Percentiles rank a stretch among this genome's conserved stretches.
These are phyloP conservation scores for Pygocentrus nattereri DNA, from an alignment of 2,797 vertebrate genomes.

Conservation along the genomic window DNA sequence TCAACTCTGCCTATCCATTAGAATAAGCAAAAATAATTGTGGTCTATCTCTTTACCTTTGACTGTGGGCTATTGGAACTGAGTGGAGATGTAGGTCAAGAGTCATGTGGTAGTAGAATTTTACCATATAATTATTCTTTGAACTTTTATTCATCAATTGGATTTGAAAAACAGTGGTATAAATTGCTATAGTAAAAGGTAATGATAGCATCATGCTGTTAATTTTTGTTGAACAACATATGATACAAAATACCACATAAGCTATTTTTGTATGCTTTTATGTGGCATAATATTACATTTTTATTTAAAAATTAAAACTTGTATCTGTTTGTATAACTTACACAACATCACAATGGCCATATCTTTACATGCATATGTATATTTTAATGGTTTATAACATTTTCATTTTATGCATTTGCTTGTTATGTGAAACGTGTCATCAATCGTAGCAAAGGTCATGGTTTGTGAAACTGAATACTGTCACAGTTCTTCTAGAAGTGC, in stretches of 20 bases:
- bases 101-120: not conserved
- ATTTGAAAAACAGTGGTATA: not conserved
- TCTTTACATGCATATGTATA: too few relatives aligned
- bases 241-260: not conserved
- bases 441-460: not conserved
- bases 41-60: not conserved
- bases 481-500: not conserved
- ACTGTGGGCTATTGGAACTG: not conserved
- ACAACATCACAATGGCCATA: too few relatives aligned
- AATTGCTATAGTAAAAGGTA: not conserved
- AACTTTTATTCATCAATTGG: not conserved
- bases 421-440: not conserved
- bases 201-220: not conserved
- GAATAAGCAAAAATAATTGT: not conserved
- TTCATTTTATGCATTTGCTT: not conserved
- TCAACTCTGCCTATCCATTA: not conserved
- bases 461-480: not conserved
- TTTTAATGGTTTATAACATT: too few relatives aligned
- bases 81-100: too few relatives aligned
- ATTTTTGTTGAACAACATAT: not conserved
- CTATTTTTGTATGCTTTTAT: not conserved
- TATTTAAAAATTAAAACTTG: not conserved
- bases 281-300: not conserved
- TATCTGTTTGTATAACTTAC: too few relatives aligned
- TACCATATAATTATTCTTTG: not conserved